Evolutionary conservation across 64 coral and sea anemone genomes (phyloP).

Genomic region (Stylophora pistillata): DNA sequence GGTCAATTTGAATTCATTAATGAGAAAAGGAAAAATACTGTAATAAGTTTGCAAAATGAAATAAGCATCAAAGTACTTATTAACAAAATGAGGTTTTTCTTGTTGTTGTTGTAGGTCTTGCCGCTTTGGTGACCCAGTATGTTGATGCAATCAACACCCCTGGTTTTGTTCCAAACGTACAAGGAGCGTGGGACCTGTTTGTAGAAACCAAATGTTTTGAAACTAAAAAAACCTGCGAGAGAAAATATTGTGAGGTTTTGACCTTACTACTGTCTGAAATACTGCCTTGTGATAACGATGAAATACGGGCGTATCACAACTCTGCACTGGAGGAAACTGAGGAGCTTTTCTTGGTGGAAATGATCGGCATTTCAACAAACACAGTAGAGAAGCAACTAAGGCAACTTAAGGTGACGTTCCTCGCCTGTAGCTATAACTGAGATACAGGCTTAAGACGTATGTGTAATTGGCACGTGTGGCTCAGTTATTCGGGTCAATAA

Average conservation of each 20-base stretch:
- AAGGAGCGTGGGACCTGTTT: constrained; percentile 40
- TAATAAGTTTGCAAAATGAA: no score
- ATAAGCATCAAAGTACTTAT: neutral
- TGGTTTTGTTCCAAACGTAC: constrained; percentile 56
- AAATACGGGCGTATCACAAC: constrained; percentile 48
- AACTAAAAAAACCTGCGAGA: neutral
- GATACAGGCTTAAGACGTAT: no score
- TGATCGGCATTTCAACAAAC: constrained; percentile 48
- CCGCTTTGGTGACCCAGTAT: constrained; percentile 49
- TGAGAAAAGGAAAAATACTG: no score
- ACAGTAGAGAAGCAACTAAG: constrained; percentile 52
- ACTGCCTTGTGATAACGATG: constrained; percentile 45
- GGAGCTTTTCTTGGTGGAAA: constrained; percentile 25
- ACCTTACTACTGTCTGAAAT: neutral
- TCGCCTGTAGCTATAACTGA: neutral
- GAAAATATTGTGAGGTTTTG: constrained; percentile 24
- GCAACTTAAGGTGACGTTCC: constrained; percentile 9
- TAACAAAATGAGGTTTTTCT: neutral
- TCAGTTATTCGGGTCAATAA: no score
- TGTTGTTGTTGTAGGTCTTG: neutral
- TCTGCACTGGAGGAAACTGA: constrained; percentile 29
- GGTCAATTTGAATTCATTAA: no score
- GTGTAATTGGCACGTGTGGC: no score
- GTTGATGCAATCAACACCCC: constrained; percentile 64
- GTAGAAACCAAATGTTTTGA: constrained; percentile 51